A percentile compares a stretch with the other conserved stretches of the same genome.
Evolutionary conservation across 2,888 invertebrate genomes (phyloP).

Genomic region (Osedax frankpressi): DNA sequence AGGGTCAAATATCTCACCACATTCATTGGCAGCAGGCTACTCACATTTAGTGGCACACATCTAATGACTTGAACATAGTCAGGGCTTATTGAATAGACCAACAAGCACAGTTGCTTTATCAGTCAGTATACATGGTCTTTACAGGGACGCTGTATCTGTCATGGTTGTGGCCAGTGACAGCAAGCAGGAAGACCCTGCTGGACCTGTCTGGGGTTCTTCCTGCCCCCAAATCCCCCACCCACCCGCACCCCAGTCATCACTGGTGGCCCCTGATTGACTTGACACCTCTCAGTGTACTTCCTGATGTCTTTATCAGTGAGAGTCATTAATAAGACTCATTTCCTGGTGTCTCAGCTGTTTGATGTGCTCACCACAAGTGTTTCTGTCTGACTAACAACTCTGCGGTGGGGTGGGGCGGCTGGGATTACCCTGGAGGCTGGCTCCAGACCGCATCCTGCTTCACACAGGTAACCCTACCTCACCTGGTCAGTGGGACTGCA

Average conservation of each 20-base stretch:
- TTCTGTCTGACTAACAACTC: not conserved
- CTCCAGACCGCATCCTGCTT: constrained; percentile 6
- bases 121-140: not conserved
- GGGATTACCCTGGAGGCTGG: not conserved
- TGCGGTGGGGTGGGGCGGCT: not conserved
- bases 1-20: not conserved
- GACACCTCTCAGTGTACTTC: constrained; percentile 10
- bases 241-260: constrained; percentile 7
- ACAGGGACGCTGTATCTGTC: not conserved
- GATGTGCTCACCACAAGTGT: not conserved
- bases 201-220: constrained; percentile 11
- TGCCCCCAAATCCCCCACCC: not conserved
- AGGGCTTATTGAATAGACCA: not conserved
- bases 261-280: constrained; percentile 2
- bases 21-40: constrained; percentile 1
- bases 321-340: constrained; percentile 11
- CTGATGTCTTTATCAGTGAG: constrained; percentile 8
- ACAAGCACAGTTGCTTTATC: not conserved
- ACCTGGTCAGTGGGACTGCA: constrained; percentile 9
- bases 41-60: not conserved
- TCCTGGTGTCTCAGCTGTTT: not conserved
- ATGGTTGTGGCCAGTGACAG: not conserved
- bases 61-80: not conserved
- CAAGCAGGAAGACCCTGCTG: not conserved
- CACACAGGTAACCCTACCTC: constrained; percentile 8